Conservation (phyloP, 2,888 invertebrate species). For the Rotaria sp. region DNA sequence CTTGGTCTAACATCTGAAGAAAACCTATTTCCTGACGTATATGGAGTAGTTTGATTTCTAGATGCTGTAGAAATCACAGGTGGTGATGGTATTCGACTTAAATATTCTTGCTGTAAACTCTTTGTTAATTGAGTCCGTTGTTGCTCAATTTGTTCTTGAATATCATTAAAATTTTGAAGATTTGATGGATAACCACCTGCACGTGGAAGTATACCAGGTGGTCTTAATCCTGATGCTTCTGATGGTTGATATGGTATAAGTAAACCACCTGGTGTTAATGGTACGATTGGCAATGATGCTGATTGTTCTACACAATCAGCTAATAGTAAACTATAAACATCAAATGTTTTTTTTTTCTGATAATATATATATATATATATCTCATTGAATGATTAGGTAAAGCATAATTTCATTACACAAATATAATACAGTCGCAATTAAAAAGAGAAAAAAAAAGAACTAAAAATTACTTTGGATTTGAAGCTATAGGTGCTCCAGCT, state of each 20-base stretch:
- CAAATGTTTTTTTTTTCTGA: not conserved
- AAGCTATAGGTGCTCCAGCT: not conserved
- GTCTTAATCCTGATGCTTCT: not conserved
- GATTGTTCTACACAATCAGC: not conserved
- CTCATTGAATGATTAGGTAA: not conserved
- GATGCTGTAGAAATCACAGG: not conserved
- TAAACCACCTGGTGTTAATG: not conserved
- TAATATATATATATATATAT: not conserved
- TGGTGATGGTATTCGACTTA: not conserved
- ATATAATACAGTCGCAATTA: not conserved
- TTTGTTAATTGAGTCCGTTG: not conserved
- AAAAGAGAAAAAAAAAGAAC: not conserved
- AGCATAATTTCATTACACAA: not conserved
- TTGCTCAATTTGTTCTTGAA: not conserved
- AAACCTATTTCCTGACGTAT: not conserved
- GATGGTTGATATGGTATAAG: constrained; percentile 1
- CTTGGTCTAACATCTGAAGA: not conserved
- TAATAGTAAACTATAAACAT: not conserved
- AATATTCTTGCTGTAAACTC: not conserved
- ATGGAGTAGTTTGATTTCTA: not conserved
- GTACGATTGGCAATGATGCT: not conserved
- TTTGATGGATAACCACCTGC: not conserved
- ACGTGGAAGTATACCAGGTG: not conserved
- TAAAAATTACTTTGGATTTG: not conserved
- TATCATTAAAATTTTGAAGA: not conserved